These are phyloP conservation scores for Cairina moschata DNA, from an alignment of 2,113 vertebrate genomes.

Conservation along the genomic window DNA sequence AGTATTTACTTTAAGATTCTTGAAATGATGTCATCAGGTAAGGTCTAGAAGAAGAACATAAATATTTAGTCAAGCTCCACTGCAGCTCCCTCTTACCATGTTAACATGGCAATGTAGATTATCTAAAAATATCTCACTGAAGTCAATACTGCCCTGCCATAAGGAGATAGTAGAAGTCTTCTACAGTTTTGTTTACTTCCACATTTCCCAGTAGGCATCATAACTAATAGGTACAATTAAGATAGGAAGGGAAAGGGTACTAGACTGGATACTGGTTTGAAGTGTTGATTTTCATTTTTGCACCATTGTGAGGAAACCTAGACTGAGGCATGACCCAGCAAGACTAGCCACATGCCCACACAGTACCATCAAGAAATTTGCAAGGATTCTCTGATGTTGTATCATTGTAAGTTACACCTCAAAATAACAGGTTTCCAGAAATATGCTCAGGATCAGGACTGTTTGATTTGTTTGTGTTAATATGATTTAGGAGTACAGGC, in stretches of 20 bases:
- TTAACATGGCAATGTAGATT: neutral
- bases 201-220: neutral
- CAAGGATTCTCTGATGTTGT: neutral
- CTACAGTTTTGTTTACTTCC: neutral
- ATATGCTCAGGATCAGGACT: neutral
- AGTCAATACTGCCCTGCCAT: neutral
- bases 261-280: neutral
- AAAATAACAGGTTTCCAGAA: neutral
- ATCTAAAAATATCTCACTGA: neutral
- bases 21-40: neutral
- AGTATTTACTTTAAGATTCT: neutral
- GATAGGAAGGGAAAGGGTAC: neutral
- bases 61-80: neutral
- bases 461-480: neutral
- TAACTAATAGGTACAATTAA: neutral
- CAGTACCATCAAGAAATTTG: neutral
- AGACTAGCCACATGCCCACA: rapidly evolving
- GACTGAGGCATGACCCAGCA: neutral
- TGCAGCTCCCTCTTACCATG: neutral
- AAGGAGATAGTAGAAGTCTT: neutral
- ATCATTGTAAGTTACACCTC: neutral
- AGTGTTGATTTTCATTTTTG: neutral
- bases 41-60: neutral
- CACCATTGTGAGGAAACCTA: rapidly evolving
- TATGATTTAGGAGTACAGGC: neutral